Conservation (phyloP, 2,797 vertebrate genomes). For the Fringilla coelebs region DNA sequence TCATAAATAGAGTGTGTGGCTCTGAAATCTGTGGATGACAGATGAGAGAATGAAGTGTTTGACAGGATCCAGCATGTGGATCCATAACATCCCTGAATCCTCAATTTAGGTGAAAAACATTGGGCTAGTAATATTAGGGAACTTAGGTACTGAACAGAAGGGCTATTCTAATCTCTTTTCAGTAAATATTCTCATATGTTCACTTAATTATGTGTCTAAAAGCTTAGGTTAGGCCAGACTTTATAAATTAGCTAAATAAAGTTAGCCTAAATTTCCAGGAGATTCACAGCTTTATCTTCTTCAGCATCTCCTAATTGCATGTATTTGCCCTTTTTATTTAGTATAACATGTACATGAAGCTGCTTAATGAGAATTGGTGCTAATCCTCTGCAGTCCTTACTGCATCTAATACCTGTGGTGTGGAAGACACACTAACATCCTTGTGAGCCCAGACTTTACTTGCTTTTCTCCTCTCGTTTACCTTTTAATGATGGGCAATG, state of each 20-base stretch:
- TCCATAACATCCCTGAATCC: background rate
- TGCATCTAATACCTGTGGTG: background rate
- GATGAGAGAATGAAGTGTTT: conserved; percentile 35
- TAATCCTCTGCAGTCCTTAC: background rate
- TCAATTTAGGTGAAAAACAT: conserved; percentile 10
- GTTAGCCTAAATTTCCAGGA: conserved; percentile 8
- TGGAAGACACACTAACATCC: background rate
- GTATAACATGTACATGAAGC: background rate
- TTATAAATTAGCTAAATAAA: conserved; percentile 50
- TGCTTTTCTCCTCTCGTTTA: background rate
- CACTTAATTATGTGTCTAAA: conserved; percentile 12
- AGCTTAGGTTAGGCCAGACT: conserved; percentile 12
- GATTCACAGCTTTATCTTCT: background rate
- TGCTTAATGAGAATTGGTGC: background rate
- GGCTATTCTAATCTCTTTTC: background rate
- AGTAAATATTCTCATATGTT: background rate
- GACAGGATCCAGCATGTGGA: conserved; percentile 39
- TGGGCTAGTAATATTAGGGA: background rate
- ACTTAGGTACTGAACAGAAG: conserved; percentile 27
- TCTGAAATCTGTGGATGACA: conserved; percentile 40
- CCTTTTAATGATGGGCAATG: background rate
- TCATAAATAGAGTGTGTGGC: conserved; percentile 18
- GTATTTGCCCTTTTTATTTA: background rate
- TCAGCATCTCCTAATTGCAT: background rate
- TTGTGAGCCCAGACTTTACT: background rate